Percentiles rank a stretch among this genome's conserved stretches.
Conservation (phyloP, 2,113 vertebrate genomes). For the Fregetta grallaria region DNA sequence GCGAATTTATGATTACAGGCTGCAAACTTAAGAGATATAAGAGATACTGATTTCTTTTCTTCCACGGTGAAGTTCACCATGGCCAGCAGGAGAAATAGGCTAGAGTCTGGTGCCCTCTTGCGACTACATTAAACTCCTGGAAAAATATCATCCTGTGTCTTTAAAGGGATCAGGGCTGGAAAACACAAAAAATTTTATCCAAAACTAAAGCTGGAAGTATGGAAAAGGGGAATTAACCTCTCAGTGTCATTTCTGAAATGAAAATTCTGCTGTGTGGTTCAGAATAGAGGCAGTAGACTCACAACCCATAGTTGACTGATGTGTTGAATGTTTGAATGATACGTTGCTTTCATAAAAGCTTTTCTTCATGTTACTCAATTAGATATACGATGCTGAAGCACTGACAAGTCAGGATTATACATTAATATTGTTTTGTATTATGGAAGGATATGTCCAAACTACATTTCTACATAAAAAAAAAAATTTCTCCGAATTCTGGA, state of each 20-base stretch:
- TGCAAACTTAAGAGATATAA: neutral
- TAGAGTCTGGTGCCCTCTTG: conserved; percentile 59
- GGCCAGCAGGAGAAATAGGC: neutral
- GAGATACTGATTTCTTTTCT: neutral
- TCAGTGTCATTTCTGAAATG: neutral
- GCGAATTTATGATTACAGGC: neutral
- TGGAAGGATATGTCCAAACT: neutral
- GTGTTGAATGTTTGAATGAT: neutral
- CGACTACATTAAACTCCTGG: neutral
- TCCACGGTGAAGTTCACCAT: neutral
- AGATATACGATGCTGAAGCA: neutral
- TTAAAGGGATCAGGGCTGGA: neutral
- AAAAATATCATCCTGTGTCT: neutral
- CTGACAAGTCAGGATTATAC: neutral
- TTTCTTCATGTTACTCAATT: neutral
- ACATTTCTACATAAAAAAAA: neutral
- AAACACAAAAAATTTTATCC: neutral
- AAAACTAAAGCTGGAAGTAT: neutral
- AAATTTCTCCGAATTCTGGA: neutral
- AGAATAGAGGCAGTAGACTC: neutral
- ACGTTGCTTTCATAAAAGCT: neutral
- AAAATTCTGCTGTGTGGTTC: neutral
- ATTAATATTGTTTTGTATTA: neutral
- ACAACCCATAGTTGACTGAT: neutral
- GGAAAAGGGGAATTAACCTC: neutral